Evolutionary conservation across 2,113 vertebrate species (phyloP), one percentile per base, ranked within the genome.

Genomic region (Probosciger aterrimus): DNA sequence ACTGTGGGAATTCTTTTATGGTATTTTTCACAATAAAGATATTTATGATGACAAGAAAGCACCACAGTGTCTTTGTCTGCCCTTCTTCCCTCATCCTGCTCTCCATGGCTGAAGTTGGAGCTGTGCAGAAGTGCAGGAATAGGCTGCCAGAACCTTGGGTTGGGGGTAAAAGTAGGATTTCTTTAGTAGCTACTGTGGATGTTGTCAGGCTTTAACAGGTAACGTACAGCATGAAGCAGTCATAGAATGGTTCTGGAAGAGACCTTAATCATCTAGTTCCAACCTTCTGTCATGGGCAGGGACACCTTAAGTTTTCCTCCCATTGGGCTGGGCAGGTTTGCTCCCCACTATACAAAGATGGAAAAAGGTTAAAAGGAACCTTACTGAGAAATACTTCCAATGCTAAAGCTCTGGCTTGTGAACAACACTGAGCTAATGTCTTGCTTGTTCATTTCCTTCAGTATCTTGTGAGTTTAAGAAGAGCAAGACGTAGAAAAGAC

Each of bases 11-110:
- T 92, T 97, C 96, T 98, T 98, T 98, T 98, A 97, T 96, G 97
- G 97, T 96, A 97, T 95, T 98, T 98, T 98, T 98, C 98, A 98
- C 97, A 98, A 97, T 98, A 98, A 98, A 98, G 95, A 95, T 98
- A 98, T 98, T 98, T 98, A 98, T 98, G 98, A 97, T 97, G 96
- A 98, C 63, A 80, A 93, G 67, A 84, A 80, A 67, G 46, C 88
- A 82, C 62, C 3, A 14, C 27, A 22, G 60, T 75, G 84, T 73
- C 6, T 88, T 31, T 94, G 76, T 93, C 64, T 76, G 68, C 62
- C 69, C 46, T 84, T 84, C 64, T 74, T 88, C 43, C 43, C 43
- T 70, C 4, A 0, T 11, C 55, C 8, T 18, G 14, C 46, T 76
- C 74, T 76, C 28, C 18, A 14, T 11, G 57, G 65, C 71, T 37